Evolutionary conservation across 2,888 invertebrate genomes (phyloP), one percentile per base, ranked within the genome.

Genomic region (Cryptus armator): DNA sequence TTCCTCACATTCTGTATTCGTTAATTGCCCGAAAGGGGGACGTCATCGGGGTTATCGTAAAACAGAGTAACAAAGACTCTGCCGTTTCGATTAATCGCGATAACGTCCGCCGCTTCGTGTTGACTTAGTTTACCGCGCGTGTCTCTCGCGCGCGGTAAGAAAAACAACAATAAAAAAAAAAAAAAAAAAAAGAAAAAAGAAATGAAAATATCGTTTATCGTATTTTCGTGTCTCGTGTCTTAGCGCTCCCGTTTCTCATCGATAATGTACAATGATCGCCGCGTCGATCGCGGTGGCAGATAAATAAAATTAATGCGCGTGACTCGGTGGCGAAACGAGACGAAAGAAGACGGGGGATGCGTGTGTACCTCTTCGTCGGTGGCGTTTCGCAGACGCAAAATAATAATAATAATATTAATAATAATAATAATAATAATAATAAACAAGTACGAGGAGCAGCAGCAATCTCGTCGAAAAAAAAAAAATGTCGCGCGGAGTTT

Each of bases 91-190:
- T 82, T 72, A 53, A 10, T 64, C 71, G 43, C 53, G 37, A 77
- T 32, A 82, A 19, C 16, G 24, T 37, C 44, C 72, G 72, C 56
- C 56, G 56, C 56, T 24, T 16, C 64, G 32, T 64, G 37, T 43
- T 44, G 81, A 84, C 77, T 84, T 81, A 77, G 81, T 77, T 81
- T 59, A 46, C 68, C 29, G 56, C 46, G 74, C 79, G 53, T 44
- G 19, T 16, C 29, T 51, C 10, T 43, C 70, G 70, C 48, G 32
- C 48, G 71, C 77, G 44, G 29, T 14, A 43, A 44, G n/a, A 77
- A 62, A 75, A 68, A 66, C 68, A 44, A 56, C 43, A 24, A 75
- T 43, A 62, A n/a, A n/a, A n/a, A n/a, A n/a, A n/a, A n/a, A n/a
- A n/a, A 37, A 37, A 56, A 53, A 16, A 68, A 62, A 62, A 37